phyloP scores from a whole-genome alignment of 2,888 invertebrate species.

The Caenorhabditis afra region DNA sequence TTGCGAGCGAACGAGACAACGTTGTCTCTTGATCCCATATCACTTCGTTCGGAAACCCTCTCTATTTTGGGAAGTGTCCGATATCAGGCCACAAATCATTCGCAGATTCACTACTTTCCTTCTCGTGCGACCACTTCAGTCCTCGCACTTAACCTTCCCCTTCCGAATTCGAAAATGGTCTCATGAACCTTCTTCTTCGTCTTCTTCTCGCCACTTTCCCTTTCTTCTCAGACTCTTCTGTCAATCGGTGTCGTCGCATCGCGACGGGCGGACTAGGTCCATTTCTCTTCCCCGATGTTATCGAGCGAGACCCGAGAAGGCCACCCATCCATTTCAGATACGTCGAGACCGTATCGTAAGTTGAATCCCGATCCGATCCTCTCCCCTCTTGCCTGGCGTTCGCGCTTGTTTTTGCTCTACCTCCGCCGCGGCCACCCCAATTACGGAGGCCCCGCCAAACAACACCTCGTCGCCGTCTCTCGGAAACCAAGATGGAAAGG shows the following conservation, averaged over 20 bases:
- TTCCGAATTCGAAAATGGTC: neutral
- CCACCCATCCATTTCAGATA: neutral
- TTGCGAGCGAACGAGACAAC: too few relatives aligned
- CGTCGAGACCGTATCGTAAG: too few relatives aligned
- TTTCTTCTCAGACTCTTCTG: neutral
- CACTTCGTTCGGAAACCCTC: too few relatives aligned
- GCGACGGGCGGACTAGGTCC: constrained; percentile 30
- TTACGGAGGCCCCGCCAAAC: constrained; percentile 30
- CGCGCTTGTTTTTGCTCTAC: neutral
- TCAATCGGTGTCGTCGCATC: neutral
- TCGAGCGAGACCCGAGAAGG: constrained; percentile 26
- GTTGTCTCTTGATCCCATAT: too few relatives aligned
- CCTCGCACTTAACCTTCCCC: too few relatives aligned
- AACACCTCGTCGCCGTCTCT: constrained; percentile 9
- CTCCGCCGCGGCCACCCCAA: constrained; percentile 6
- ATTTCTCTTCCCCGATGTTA: constrained; percentile 28
- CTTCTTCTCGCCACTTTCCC: constrained; percentile 7
- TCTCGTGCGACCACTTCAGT: too few relatives aligned
- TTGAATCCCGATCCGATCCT: too few relatives aligned
- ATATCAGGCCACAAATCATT: too few relatives aligned
- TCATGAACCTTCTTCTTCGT: constrained; percentile 4
- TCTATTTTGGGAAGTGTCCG: too few relatives aligned
- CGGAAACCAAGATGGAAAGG: too few relatives aligned
- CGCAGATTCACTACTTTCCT: too few relatives aligned
- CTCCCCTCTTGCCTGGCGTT: neutral